Conservation (phyloP, 2,888 invertebrate species). For the Thera britannica region DNA sequence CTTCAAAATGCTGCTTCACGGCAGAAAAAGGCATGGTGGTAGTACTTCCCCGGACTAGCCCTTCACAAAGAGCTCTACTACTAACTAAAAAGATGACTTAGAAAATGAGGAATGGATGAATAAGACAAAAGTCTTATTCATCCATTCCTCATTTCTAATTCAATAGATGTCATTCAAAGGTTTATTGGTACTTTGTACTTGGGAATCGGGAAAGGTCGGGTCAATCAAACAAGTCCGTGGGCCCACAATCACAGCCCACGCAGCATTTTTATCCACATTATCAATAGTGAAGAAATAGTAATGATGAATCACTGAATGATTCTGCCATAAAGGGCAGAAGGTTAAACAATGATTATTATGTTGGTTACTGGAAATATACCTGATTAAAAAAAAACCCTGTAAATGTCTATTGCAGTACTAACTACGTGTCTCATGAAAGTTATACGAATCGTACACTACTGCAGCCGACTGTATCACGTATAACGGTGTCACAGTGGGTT, state of each 20-base stretch:
- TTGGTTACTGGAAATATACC: conserved; percentile 19
- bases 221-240: conserved; percentile 64
- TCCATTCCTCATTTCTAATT: conserved; percentile 11
- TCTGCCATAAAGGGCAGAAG: conserved; percentile 27
- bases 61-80: too few species aligned
- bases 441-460: neutral
- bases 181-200: conserved; percentile 9
- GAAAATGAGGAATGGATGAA: too few species aligned
- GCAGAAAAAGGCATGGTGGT: too few species aligned
- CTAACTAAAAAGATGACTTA: too few species aligned
- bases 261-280: conserved; percentile 42
- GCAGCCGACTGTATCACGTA: neutral
- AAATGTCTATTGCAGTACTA: too few species aligned
- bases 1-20: too few species aligned
- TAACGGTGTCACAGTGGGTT: conserved; percentile 31
- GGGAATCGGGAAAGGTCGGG: conserved; percentile 54
- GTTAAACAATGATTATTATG: conserved; percentile 13
- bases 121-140: neutral
- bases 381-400: neutral
- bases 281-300: conserved; percentile 36
- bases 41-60: too few species aligned
- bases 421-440: too few species aligned
- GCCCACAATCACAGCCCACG: conserved; percentile 51
- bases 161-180: neutral
- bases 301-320: conserved; percentile 36